Base-by-base conservation (phyloP, 1,140 invertebrate species). In the Hylaeus volcanicus region DNA sequence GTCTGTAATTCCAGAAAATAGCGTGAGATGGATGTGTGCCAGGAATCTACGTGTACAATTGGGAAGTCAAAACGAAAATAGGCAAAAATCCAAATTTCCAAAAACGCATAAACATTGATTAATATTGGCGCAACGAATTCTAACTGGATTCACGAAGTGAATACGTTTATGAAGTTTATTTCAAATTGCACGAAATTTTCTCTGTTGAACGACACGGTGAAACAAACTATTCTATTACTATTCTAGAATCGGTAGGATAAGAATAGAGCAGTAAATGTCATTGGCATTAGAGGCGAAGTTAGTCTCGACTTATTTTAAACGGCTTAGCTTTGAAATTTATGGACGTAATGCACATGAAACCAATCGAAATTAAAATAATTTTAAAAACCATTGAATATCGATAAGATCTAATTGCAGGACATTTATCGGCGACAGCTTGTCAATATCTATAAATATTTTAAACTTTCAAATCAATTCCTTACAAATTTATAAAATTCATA, bases 1-100 rank as follows among this genome's bases (percentile, higher is more conserved):
- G 72, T 51, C 9, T 79, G 69, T 75, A 56, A 70, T 85, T 78
- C 58, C 61, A 63, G 61, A 70, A 74, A 79, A 80, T 83, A 86
- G 61, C 76, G 58, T 8, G 9, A 65, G 15, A 85, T 88, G 87
- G 86, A 87, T 61, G 26, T 64, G 60, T 82, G 88, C 86, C 88
- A 89, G 82, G 81, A 85, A 80, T n/a, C 60, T 63, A 68, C 60
- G 73, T 69, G 81, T 70, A 73, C 74, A 60, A 73, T 64, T 45
- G 78, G 15, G 61, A 70, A 80, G 85, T 83, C 73, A 75, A 84
- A 83, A 77, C 71, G 79, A 78, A 83, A 81, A 83, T 74, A 79
- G 86, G 87, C 82, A 85, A 81, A 87, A 86, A 86, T 88, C 76
- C 83, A 89, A 89, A 89, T 82, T 89, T 88, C 68, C 72, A 26